A percentile compares a stretch with the other conserved stretches of the same genome.
These are phyloP conservation scores for Euplagia quadripunctaria DNA, from an alignment of 2,888 invertebrate genomes.

Conservation along the genomic window DNA sequence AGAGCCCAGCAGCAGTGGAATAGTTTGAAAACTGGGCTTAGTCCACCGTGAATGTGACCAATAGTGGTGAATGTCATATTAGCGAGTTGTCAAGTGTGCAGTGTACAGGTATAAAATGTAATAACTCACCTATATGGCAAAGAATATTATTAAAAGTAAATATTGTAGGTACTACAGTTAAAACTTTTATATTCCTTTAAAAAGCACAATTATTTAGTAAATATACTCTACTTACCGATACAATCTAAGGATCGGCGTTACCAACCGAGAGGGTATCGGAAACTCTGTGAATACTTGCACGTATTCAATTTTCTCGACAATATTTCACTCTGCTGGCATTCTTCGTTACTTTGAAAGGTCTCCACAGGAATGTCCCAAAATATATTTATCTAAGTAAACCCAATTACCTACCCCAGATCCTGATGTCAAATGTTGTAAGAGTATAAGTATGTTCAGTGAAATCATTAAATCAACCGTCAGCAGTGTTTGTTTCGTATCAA, in stretches of 20 bases:
- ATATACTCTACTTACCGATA: constrained; percentile 29
- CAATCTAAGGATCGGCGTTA: constrained; percentile 36
- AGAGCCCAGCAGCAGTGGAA: too few species aligned
- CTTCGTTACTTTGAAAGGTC: constrained; percentile 66
- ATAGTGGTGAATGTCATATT: too few species aligned
- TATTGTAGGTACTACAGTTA: not conserved
- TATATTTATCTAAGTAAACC: constrained; percentile 65
- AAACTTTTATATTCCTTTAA: not conserved
- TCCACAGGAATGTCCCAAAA: constrained; percentile 65
- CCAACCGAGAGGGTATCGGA: constrained; percentile 48
- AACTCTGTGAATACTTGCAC: constrained; percentile 76
- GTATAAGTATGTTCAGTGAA: constrained; percentile 26
- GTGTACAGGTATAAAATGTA: too few species aligned
- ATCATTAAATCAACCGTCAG: constrained; percentile 70
- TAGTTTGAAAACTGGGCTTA: too few species aligned
- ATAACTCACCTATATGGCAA: constrained; percentile 7
- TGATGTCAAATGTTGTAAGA: constrained; percentile 37
- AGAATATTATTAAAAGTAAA: constrained; percentile 32
- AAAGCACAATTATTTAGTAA: constrained; percentile 12
- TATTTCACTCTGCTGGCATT: constrained; percentile 76
- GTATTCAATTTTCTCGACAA: constrained; percentile 82
- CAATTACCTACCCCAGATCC: constrained; percentile 52
- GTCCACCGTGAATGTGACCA: too few species aligned
- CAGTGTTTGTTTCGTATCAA: constrained; percentile 83
- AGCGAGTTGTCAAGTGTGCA: too few species aligned